These are phyloP conservation scores for Nomada lathburiana DNA, from an alignment of 2,888 invertebrate species.

Conservation along the genomic window DNA sequence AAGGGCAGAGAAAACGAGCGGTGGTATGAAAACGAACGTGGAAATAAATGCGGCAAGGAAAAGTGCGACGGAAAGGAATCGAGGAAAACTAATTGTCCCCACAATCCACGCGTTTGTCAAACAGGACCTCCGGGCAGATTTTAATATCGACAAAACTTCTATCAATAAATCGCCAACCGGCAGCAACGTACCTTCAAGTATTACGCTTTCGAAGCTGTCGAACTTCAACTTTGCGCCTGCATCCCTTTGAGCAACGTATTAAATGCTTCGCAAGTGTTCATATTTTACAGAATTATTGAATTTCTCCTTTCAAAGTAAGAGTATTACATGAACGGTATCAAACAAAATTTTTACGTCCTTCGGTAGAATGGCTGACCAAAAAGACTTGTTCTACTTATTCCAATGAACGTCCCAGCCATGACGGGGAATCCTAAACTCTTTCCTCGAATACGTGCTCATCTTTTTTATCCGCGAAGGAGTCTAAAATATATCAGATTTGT, in stretches of 20 bases:
- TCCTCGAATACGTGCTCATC: no score
- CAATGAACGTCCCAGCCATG: not conserved
- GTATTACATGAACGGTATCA: not conserved
- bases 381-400: not conserved
- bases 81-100: not conserved
- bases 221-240: no score
- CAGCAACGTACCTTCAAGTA: not conserved
- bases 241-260: not conserved
- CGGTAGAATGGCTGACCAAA: no score
- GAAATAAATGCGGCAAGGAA: not conserved
- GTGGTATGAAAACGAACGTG: not conserved
- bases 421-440: not conserved
- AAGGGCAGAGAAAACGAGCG: not conserved
- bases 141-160: not conserved
- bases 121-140: not conserved
- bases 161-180: not conserved
- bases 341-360: not conserved
- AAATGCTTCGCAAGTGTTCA: not conserved
- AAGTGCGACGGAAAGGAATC: not conserved
- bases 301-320: not conserved
- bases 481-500: conserved; percentile 11
- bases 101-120: not conserved
- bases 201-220: not conserved
- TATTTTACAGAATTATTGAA: not conserved
- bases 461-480: not conserved